These are phyloP conservation scores for Scolopax rusticola DNA, from an alignment of 2,797 vertebrate genomes.

Conservation along the genomic window DNA sequence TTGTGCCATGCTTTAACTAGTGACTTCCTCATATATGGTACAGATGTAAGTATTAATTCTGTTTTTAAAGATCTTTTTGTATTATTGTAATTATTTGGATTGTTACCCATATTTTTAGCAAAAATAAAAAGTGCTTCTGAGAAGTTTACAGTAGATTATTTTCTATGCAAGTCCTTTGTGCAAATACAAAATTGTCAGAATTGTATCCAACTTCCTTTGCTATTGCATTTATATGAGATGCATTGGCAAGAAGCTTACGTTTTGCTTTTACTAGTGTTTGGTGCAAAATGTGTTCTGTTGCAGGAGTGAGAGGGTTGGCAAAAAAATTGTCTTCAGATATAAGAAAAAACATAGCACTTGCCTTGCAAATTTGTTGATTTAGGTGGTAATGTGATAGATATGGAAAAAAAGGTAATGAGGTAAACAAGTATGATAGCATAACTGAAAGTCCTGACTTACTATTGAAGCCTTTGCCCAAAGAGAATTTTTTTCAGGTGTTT, in stretches of 20 bases:
- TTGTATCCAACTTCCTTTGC: not conserved
- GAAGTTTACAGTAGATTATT: not conserved
- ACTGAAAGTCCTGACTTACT: not conserved
- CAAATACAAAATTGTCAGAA: not conserved
- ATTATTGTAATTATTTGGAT: not conserved
- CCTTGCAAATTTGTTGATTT: not conserved
- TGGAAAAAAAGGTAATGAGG: not conserved
- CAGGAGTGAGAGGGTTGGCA: not conserved
- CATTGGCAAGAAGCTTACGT: not conserved
- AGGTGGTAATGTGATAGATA: not conserved
- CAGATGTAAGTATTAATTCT: constrained; percentile 86
- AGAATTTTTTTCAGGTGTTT: not conserved
- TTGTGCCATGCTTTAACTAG: constrained; percentile 91
- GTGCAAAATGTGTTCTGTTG: not conserved
- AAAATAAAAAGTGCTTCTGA: not conserved
- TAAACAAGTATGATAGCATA: not conserved
- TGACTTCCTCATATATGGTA: constrained; percentile 95
- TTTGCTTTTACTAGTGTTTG: not conserved
- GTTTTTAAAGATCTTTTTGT: not conserved
- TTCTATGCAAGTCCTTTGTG: not conserved
- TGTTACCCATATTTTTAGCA: not conserved
- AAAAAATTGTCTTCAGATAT: not conserved
- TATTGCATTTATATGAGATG: not conserved
- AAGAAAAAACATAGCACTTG: not conserved
- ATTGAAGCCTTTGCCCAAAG: not conserved